phyloP scores from a whole-genome alignment of 2,888 invertebrate species.

The Pinctada fucata region DNA sequence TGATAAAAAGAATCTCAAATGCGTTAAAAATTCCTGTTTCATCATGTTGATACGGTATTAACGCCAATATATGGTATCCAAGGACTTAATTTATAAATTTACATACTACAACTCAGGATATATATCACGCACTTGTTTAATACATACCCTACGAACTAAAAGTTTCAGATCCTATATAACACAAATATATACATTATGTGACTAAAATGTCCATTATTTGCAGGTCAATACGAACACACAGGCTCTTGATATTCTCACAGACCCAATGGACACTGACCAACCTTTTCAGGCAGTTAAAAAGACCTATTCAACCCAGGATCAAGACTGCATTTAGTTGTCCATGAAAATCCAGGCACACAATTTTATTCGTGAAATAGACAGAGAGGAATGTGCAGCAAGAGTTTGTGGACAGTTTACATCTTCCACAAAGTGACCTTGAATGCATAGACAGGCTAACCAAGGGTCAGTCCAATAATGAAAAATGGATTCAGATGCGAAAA shows the following conservation, averaged over 20 bases:
- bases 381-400: conserved; percentile 1
- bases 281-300: background rate
- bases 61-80: too few relatives aligned
- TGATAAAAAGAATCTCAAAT: too few relatives aligned
- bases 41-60: too few relatives aligned
- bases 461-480: conserved; percentile 12
- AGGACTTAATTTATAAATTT: too few relatives aligned
- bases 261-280: background rate
- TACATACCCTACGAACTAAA: too few relatives aligned
- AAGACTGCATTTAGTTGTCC: background rate
- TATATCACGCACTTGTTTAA: too few relatives aligned
- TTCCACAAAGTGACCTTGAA: background rate
- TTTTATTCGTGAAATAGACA: background rate
- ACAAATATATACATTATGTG: too few relatives aligned
- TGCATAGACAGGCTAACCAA: background rate
- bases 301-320: background rate
- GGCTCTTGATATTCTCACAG: conserved; percentile 4
- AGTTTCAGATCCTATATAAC: too few relatives aligned
- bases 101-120: too few relatives aligned
- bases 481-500: conserved; percentile 1
- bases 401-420: background rate
- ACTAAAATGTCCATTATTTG: background rate
- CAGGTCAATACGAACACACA: background rate
- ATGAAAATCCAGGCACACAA: background rate
- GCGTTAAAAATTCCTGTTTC: too few relatives aligned